Evolutionary conservation across 2,797 vertebrate species (phyloP).

Genomic region (Acridotheres tristis): DNA sequence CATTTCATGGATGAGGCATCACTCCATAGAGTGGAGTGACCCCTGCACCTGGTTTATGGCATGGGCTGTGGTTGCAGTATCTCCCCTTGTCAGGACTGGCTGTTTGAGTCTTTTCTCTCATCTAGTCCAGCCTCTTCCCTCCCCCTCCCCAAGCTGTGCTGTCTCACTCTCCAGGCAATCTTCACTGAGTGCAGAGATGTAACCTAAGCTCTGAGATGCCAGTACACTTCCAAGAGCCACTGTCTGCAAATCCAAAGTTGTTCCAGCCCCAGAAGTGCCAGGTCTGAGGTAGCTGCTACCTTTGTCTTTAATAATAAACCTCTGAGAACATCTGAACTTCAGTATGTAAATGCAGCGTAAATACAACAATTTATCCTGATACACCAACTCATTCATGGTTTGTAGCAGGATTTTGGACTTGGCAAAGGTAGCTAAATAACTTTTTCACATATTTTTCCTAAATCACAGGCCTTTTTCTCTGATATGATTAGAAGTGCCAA

Average conservation of each 20-base stretch:
- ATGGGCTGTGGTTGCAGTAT: neutral
- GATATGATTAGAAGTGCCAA: neutral
- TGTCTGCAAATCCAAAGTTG: neutral
- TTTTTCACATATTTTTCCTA: neutral
- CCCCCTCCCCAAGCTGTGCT: fast-evolving
- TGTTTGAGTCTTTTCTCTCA: neutral
- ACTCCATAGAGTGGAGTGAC: neutral
- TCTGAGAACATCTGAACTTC: neutral
- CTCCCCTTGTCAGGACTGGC: neutral
- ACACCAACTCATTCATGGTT: neutral
- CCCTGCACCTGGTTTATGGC: neutral
- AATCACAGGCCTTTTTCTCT: neutral
- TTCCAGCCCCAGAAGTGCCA: neutral
- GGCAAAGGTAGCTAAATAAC: neutral
- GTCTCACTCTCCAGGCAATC: neutral
- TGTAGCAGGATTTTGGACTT: neutral
- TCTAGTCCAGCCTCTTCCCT: neutral
- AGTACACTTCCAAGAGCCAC: neutral
- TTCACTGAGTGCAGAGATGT: neutral
- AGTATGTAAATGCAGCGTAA: neutral
- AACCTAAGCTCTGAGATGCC: neutral
- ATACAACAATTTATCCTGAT: neutral
- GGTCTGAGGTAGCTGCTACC: neutral
- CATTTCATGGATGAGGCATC: neutral
- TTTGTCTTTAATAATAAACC: neutral